These are phyloP conservation scores for Orbicella faveolata DNA, from an alignment of 64 coral and sea anemone genomes.

Conservation along the genomic window DNA sequence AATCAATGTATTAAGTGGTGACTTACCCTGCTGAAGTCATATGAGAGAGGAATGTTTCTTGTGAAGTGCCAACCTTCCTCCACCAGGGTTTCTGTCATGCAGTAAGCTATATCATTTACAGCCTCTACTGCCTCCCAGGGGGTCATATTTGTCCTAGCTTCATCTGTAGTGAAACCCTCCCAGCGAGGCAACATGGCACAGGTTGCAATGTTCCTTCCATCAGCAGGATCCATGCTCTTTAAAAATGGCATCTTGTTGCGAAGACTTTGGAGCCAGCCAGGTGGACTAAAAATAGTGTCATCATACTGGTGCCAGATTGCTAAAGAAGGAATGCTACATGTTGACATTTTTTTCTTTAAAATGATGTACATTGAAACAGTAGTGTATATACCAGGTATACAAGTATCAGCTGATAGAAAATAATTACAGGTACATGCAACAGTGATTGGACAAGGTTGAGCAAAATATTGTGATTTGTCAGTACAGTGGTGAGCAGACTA, in stretches of 20 bases:
- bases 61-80: background rate
- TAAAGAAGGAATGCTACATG: background rate
- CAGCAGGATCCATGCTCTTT: constrained; percentile 30
- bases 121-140: constrained; percentile 11
- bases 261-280: background rate
- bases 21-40: constrained; percentile 9
- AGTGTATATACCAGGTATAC: too few relatives aligned
- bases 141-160: background rate
- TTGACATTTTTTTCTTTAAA: background rate
- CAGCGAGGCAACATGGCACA: constrained; percentile 50
- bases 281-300: constrained; percentile 39
- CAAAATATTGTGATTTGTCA: too few relatives aligned
- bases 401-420: too few relatives aligned
- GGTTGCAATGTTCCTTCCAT: constrained; percentile 51
- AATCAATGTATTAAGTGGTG: background rate
- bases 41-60: background rate
- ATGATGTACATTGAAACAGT: background rate
- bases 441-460: too few relatives aligned
- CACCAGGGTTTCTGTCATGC: constrained; percentile 7
- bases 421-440: too few relatives aligned
- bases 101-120: constrained; percentile 14
- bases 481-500: too few relatives aligned
- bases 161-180: constrained; percentile 18
- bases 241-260: constrained; percentile 36
- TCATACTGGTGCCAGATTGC: constrained; percentile 58